Base-by-base conservation (phyloP, 2,888 invertebrate genomes). In the Anthoptus insignis region DNA sequence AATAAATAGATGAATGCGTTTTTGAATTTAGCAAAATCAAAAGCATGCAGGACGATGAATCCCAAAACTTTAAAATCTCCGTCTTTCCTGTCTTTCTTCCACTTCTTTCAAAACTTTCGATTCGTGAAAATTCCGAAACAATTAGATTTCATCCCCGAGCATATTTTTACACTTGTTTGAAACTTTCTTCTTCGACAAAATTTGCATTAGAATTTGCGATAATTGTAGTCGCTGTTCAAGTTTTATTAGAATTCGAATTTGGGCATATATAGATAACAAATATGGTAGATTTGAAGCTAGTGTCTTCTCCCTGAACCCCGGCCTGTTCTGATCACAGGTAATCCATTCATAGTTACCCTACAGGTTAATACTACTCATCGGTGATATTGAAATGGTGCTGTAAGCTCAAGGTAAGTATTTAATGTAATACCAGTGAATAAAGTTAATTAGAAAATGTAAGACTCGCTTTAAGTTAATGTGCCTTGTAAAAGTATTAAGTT, bases 181-280 rank as follows among this genome's bases (percentile, higher is more conserved):
- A 87, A 86, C 86, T 86, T 87, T 87, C 84, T 82, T 86, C 84
- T 87, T 90, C 86, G 88, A 87, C 88, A 85, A 86, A 89, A 84
- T 90, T 90, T 88, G 87, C 88, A 89, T 89, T 92, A 92, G 91
- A 87, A 84, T 79, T 89, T 90, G 88, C 89, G 89, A 89, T 85
- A 80, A 86, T 79, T 19, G 91, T 93, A 92, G 91, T 89, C 88
- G 91, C 92, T 91, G 79, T 85, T 90, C 86, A 76, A 89, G 81
- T 88, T 89, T 83, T 84, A 86, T 88, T 90, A 91, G 91, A 85
- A 79, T 82, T 89, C 85, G 85, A 88, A 83, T 88, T 87, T 87
- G 88, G 88, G 83, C 83, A 86, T 89, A 86, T 77, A 85, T 89
- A 89, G 88, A 83, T 80, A 84, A 81, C 81, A 81, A 81, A 80